A percentile compares a stretch with the other conserved stretches of the same genome.
Evolutionary conservation across 2,797 vertebrate genomes (phyloP).

Genomic region (Denticeps clupeoides): DNA sequence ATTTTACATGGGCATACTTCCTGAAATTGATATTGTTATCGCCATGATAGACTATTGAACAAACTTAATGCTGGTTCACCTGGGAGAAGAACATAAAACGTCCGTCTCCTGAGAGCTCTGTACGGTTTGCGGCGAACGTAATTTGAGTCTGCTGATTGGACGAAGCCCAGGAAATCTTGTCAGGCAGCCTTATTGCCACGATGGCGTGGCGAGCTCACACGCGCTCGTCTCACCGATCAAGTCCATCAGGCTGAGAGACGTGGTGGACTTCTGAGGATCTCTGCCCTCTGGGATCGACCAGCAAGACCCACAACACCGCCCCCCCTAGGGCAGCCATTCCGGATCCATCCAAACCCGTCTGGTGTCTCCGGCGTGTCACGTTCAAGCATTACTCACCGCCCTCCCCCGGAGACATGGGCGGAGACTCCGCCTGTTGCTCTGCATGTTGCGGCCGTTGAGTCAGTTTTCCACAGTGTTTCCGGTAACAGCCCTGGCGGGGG

Average conservation of each 20-base stretch:
- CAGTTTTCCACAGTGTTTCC: slow-evolving; percentile 13
- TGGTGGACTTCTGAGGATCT: slow-evolving; percentile 1
- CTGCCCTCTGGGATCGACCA: too few species aligned
- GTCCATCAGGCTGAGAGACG: too few species aligned
- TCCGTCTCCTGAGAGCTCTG: slow-evolving; percentile 23
- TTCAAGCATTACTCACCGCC: background rate
- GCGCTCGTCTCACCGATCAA: too few species aligned
- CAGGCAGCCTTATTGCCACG: background rate
- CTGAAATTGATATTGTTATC: too few species aligned
- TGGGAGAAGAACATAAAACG: slow-evolving; percentile 16
- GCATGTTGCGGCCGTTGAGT: slow-evolving; percentile 7
- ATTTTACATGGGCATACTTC: too few species aligned
- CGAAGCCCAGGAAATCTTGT: slow-evolving; percentile 7
- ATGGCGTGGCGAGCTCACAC: too few species aligned
- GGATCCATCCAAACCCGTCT: background rate
- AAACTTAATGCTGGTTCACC: too few species aligned
- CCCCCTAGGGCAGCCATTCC: background rate
- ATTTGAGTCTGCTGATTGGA: slow-evolving; percentile 27
- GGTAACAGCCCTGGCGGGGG: slow-evolving; percentile 10
- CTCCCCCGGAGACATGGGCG: background rate
- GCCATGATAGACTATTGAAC: too few species aligned
- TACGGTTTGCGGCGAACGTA: slow-evolving; percentile 27
- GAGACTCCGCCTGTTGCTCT: slow-evolving; percentile 12
- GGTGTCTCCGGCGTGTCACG: background rate
- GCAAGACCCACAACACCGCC: too few species aligned